Conservation (phyloP, 37 sponge, comb jelly and placozoan genomes). For the Dysidea cf. avara region DNA sequence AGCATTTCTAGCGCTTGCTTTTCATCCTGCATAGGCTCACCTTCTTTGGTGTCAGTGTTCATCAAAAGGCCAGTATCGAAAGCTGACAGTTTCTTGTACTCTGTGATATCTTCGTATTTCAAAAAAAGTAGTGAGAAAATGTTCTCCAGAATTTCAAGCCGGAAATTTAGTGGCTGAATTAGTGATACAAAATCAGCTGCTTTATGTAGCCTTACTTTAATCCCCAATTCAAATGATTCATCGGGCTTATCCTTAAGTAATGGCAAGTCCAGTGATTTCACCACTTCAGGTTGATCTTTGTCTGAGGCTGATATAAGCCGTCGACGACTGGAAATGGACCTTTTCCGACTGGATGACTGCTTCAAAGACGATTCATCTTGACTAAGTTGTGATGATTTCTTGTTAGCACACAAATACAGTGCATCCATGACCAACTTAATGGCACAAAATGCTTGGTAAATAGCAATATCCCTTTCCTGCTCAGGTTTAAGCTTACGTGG, state of each 20-base stretch:
- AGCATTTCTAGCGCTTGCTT: too few relatives aligned
- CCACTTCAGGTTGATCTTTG: too few relatives aligned
- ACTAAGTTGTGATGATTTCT: neutral
- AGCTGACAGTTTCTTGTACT: neutral
- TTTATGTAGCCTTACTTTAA: slow-evolving; percentile 44
- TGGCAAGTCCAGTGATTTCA: too few relatives aligned
- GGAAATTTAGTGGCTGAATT: slow-evolving; percentile 68
- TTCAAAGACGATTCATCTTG: neutral
- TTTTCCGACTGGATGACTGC: too few relatives aligned
- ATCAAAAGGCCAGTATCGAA: neutral
- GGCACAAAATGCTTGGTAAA: slow-evolving; percentile 74
- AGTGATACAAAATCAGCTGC: slow-evolving; percentile 61
- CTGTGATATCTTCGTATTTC: slow-evolving; percentile 53
- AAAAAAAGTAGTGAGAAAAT: slow-evolving; percentile 89
- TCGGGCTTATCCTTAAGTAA: too few relatives aligned
- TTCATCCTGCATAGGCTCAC: too few relatives aligned
- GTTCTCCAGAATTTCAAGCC: slow-evolving; percentile 90
- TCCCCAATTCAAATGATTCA: too few relatives aligned
- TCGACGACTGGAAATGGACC: too few relatives aligned
- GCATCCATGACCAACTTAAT: slow-evolving; percentile 79
- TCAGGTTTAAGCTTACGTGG: slow-evolving; percentile 44
- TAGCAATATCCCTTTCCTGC: slow-evolving; percentile 83
- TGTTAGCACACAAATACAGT: slow-evolving; percentile 16
- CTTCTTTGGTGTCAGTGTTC: neutral
- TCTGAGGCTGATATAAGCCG: too few relatives aligned